Percentiles rank a stretch among this genome's conserved stretches.
phyloP scores from a whole-genome alignment of 2,113 vertebrate genomes.

The Pogona vitticeps region DNA sequence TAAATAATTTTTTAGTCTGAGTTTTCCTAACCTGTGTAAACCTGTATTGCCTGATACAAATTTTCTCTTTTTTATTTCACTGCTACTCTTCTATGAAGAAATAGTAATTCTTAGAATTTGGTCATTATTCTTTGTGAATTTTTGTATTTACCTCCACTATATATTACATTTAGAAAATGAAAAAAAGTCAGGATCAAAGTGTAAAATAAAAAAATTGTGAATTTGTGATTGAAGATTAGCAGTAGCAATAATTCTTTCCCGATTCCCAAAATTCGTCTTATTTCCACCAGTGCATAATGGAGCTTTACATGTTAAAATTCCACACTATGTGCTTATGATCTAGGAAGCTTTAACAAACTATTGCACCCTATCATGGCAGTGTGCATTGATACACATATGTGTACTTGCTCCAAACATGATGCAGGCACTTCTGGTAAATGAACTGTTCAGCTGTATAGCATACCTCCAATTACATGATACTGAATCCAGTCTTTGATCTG shows the following conservation, averaged over 20 bases:
- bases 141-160: not conserved
- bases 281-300: not conserved
- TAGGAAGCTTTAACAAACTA: not conserved
- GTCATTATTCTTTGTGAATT: rapidly evolving
- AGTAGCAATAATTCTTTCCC: not conserved
- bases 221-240: not conserved
- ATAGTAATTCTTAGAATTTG: constrained; percentile 15
- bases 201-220: not conserved
- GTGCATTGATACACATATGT: not conserved
- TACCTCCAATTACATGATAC: not conserved
- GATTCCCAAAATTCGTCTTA: not conserved
- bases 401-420: not conserved
- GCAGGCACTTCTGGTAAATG: not conserved
- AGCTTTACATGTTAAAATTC: not conserved
- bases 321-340: not conserved
- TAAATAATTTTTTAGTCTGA: constrained; percentile 29
- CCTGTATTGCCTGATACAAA: constrained; percentile 31
- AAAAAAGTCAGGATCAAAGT: not conserved
- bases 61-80: not conserved
- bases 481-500: not conserved
- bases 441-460: not conserved
- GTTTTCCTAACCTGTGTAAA: constrained; percentile 14
- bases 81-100: constrained; percentile 14
- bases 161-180: not conserved
- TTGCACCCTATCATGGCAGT: not conserved